Evolutionary conservation across 2,888 invertebrate species (phyloP).

Genomic region (Oscheius sp.): DNA sequence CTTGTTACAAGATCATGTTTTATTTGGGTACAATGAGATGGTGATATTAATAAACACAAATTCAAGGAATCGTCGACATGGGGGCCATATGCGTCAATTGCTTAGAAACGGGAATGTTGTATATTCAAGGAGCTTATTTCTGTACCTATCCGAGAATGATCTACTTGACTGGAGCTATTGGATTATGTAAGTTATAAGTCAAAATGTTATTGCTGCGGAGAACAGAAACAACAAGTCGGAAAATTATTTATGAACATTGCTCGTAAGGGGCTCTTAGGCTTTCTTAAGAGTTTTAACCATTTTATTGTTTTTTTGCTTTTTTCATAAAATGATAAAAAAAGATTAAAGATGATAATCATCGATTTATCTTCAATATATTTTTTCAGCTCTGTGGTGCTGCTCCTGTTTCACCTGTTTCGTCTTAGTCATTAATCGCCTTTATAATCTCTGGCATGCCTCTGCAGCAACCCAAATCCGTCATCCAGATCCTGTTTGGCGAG

Average conservation of each 20-base stretch:
- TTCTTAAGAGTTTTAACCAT: neutral
- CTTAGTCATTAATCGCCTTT: neutral
- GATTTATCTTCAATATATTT: neutral
- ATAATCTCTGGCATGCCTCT: neutral
- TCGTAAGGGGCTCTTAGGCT: neutral
- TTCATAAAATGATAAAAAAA: neutral
- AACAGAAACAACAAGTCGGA: neutral
- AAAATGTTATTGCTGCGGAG: neutral
- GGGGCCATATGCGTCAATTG: neutral
- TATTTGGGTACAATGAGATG: neutral
- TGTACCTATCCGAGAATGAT: neutral
- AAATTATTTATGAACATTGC: neutral
- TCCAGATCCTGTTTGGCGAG: neutral
- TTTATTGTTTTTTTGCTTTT: neutral
- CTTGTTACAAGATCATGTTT: constrained; percentile 2
- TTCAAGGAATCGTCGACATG: neutral
- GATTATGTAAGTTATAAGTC: neutral
- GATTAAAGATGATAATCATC: neutral
- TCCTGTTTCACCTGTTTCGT: constrained; percentile 2
- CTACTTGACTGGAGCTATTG: neutral
- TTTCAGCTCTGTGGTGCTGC: constrained; percentile 6
- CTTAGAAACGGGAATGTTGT: neutral
- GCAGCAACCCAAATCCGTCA: neutral
- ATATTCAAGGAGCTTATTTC: neutral
- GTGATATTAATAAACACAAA: neutral